A percentile compares a stretch with the other conserved stretches of the same genome.
Conservation (phyloP, 2,888 invertebrate species). For the Nemotelus pantherinus region DNA sequence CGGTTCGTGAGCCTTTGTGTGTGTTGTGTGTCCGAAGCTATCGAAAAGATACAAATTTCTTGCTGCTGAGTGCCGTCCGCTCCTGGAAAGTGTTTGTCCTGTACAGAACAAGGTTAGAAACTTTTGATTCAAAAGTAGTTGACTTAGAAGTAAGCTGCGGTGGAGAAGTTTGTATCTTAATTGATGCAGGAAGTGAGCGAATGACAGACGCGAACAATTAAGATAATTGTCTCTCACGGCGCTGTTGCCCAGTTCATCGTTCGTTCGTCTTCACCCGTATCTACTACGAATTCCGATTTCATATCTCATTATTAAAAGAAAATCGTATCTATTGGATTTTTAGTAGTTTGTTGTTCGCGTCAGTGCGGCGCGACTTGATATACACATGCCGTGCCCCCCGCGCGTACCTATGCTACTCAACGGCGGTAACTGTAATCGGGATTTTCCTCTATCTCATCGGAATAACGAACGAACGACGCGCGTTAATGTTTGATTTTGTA, state of each 20-base stretch:
- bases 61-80: not conserved
- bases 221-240: slow-evolving; percentile 28
- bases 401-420: not conserved
- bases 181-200: not conserved
- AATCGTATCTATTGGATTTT: not conserved
- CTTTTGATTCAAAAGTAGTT: not conserved
- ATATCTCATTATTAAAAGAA: slow-evolving; percentile 4
- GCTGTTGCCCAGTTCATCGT: slow-evolving; percentile 10
- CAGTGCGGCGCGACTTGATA: not conserved
- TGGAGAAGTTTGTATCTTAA: too few relatives aligned
- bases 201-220: slow-evolving; percentile 20
- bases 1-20: slow-evolving; percentile 1
- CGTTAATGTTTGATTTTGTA: slow-evolving; percentile 32
- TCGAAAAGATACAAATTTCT: not conserved
- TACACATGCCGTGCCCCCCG: not conserved
- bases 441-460: slow-evolving; percentile 20
- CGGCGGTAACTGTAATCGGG: not conserved
- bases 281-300: not conserved
- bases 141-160: too few relatives aligned
- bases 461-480: not conserved
- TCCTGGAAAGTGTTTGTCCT: not conserved
- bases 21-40: not conserved
- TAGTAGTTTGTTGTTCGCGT: not conserved
- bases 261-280: not conserved
- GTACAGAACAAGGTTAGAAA: not conserved